Evolutionary conservation across 2,113 vertebrate species (phyloP), one percentile per base, ranked within the genome.

Genomic region (Gambusia holbrooki): DNA sequence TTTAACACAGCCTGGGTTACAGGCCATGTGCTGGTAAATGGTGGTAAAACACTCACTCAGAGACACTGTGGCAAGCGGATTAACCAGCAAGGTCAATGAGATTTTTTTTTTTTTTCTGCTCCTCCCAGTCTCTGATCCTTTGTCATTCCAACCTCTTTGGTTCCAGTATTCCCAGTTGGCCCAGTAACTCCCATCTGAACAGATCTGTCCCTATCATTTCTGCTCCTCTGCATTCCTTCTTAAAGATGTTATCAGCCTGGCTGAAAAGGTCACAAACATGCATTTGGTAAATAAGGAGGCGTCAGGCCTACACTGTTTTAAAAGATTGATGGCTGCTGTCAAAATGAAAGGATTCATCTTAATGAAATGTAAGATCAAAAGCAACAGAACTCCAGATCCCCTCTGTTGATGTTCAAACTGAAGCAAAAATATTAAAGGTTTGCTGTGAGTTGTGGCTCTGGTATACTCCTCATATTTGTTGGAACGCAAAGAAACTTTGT

Each of bases 81-180:
- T 90, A 91, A 30, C 54, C 77, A 58, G n/a, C 79, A 73, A 86
- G 84, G 74, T 88, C 89, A 90, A 85, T 84, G 73, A 73, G 83
- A 88, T 79, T 83, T 37, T 71, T 12, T 37, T n/a, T 37, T 37
- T 37, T 37, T 3, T 35, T 27, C 62, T 69, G 66, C 75, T 82
- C 68, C 72, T 68, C 71, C 77, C 75, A 37, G 78, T 63, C 30
- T 86, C 65, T 77, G 68, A 84, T 62, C 62, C 64, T 65, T 51
- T 5, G 10, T 71, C 62, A 66, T 63, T 12, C 62, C 54, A 71
- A 0, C 40, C 30, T 12, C 17, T 25, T 13, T 40, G 1, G 22
- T 65, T 28, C 51, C 45, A 61, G 37, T 28, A 65, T 1, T 54
- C 66, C 51, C 51, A 58, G 32, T 42, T 27, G 5, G 30, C 62